Conservation (phyloP, 2,797 vertebrate species). For the Vipera ursinii region DNA sequence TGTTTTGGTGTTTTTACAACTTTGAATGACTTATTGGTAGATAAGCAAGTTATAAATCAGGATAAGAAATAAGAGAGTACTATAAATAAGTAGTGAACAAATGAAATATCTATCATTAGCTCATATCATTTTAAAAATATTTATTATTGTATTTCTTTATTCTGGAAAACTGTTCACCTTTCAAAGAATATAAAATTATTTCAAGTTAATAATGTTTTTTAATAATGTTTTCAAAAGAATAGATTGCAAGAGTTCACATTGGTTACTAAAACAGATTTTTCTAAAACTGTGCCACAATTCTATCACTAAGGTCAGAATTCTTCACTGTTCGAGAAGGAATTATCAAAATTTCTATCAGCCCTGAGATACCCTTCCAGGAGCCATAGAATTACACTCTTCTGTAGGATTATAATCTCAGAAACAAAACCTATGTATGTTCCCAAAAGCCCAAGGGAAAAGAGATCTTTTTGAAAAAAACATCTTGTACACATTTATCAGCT, state of each 20-base stretch:
- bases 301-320: neutral
- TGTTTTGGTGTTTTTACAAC: neutral
- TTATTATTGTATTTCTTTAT: neutral
- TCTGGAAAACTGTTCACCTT: neutral
- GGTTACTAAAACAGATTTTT: neutral
- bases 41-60: neutral
- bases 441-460: slow-evolving; percentile 52
- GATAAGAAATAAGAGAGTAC: neutral
- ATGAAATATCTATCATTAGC: neutral
- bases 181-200: neutral
- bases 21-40: neutral
- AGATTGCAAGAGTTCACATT: neutral
- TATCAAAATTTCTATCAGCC: neutral
- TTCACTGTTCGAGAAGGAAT: neutral
- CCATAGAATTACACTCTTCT: neutral
- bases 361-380: neutral
- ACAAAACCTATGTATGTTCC: slow-evolving; percentile 25
- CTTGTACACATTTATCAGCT: slow-evolving; percentile 51
- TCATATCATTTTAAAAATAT: neutral
- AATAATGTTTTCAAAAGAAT: neutral
- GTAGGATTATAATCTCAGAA: neutral
- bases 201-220: neutral
- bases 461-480: slow-evolving; percentile 34
- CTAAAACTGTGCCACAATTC: neutral
- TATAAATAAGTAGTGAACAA: neutral